phyloP scores from a whole-genome alignment of 2,113 vertebrate species.

The Pedionomus torquatus region DNA sequence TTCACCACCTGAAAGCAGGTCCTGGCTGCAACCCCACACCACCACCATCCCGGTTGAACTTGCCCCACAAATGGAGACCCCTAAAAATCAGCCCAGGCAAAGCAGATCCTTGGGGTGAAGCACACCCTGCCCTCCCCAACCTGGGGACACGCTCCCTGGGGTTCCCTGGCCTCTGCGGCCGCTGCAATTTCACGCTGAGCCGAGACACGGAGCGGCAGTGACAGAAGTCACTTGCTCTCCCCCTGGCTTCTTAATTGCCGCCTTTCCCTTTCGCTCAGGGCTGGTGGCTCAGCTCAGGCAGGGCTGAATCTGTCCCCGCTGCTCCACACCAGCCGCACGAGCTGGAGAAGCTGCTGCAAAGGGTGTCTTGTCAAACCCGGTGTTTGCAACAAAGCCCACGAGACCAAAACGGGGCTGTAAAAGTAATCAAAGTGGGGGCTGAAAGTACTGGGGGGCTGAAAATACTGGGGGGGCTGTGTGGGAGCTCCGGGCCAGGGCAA shows the following conservation, averaged over 20 bases:
- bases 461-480: accelerated
- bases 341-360: neutral
- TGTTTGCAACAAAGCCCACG: neutral
- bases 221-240: neutral
- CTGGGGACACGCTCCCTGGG: neutral
- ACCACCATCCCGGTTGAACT: neutral
- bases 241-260: neutral
- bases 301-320: neutral
- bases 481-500: accelerated
- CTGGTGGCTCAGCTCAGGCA: neutral
- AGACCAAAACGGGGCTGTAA: neutral
- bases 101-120: accelerated
- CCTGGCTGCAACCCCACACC: neutral
- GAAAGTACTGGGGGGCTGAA: neutral
- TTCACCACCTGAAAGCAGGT: neutral
- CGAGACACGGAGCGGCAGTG: accelerated
- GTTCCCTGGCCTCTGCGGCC: neutral
- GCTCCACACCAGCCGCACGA: neutral
- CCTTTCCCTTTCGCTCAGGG: neutral
- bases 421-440: neutral
- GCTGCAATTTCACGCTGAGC: neutral
- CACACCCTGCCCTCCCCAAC: neutral
- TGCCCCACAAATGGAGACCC: neutral
- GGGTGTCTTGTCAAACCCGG: neutral
- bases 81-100: neutral